Base-by-base conservation (phyloP, 2,888 invertebrate genomes). In the Sepiola atlantica region DNA sequence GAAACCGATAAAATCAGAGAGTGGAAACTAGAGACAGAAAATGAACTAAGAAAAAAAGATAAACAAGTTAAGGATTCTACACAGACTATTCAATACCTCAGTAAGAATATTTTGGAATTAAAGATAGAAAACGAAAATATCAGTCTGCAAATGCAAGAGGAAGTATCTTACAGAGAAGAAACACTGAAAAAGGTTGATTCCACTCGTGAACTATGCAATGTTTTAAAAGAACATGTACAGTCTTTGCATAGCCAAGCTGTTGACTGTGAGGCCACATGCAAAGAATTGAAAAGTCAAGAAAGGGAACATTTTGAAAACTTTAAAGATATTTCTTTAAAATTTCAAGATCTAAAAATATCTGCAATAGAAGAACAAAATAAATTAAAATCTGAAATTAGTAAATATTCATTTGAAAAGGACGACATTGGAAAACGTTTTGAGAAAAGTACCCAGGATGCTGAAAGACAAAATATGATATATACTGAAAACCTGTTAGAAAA, bases 271-370 rank as follows among this genome's bases (percentile, higher is more conserved):
- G 54, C 55, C 45, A 54, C 45, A 92, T 55, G 92, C 28, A 92
- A 45, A 14, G 92, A 92, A 92, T 35, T 92, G 28, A 54, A 92
- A 35, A 14, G 54, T 16, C 45, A 92, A 92, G 92, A 92, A 92
- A 92, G 92, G 28, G 55, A 28, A 92, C 45, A 92, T 92, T 92
- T 92, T 92, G 92, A 92, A 92, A 55, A 55, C n/a, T 92, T 54
- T 24, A n/a, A 55, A 92, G 92, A 92, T 55, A 45, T 92, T 54
- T 92, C 92, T 55, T 20, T 92, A 35, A 92, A 92, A 92, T 92
- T 92, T 55, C 21, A 92, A 55, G n/a, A 54, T 92, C 32, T 92
- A 28, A 92, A 92, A 54, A 92, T 92, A n/a, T 92, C 92, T 18
- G 92, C 92, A 28, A 92, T n/a, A 28, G 92, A 92, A 12, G 92